Conservation (phyloP, 30 jellyfish, hydroid and myxozoan species). For the Catostylus mosaicus region DNA sequence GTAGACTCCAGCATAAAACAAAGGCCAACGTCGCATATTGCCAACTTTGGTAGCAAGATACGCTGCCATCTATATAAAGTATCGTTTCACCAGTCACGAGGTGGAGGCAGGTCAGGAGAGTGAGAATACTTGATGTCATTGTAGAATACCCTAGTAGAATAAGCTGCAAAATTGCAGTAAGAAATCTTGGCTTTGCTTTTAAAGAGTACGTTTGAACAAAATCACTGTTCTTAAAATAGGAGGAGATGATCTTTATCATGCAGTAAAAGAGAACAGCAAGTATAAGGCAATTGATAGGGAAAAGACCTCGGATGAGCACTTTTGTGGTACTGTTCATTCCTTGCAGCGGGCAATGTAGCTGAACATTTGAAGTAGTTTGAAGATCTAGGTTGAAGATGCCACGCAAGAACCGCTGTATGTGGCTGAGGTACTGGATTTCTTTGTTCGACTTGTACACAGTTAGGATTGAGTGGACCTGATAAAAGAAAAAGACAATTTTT, state of each 20-base stretch:
- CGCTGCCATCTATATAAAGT: conserved; percentile 14
- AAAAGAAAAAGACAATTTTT: conserved; percentile 31
- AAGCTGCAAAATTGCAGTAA: conserved; percentile 1
- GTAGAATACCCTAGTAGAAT: conserved; percentile 23
- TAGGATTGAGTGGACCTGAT: conserved; percentile 8
- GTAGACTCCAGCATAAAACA: conserved; percentile 11
- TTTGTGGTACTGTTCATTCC: neutral
- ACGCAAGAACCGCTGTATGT: neutral
- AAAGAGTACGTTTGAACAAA: neutral
- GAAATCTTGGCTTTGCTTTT: conserved; percentile 15
- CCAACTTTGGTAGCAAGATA: conserved; percentile 41
- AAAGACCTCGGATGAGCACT: neutral
- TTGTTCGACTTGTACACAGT: conserved; percentile 1
- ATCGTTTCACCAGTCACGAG: conserved; percentile 25
- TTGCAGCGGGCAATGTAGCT: neutral
- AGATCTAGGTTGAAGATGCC: neutral
- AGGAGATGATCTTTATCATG: neutral
- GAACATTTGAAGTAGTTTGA: neutral
- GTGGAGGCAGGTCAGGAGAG: conserved; percentile 27
- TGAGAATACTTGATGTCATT: conserved; percentile 11
- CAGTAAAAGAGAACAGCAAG: neutral
- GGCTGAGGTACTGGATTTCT: neutral
- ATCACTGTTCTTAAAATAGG: neutral
- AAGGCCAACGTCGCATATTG: conserved; percentile 13
- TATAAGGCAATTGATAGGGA: conserved; percentile 10